Evolutionary conservation across 2,888 invertebrate species (phyloP).

Genomic region (Hypolimnas misippus): DNA sequence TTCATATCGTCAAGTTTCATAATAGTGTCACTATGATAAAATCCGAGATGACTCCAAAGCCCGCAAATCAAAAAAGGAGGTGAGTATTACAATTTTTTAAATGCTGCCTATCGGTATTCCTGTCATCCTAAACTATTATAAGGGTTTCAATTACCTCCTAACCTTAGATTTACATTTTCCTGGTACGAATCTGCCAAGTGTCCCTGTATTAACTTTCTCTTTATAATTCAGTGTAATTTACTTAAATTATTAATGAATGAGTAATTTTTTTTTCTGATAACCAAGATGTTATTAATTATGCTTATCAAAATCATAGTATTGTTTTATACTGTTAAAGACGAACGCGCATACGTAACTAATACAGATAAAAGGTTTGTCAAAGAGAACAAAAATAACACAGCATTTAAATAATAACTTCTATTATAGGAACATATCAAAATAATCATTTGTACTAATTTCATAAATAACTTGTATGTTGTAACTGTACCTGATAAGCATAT

Average conservation of each 20-base stretch:
- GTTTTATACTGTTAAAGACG: conserved; percentile 17
- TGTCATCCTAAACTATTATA: not conserved
- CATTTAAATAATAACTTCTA: not conserved
- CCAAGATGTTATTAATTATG: not conserved
- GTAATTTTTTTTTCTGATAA: not conserved
- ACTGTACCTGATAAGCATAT: not conserved
- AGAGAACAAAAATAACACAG: conserved; percentile 2
- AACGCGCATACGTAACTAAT: conserved; percentile 23
- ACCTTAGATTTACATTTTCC: conserved; percentile 38
- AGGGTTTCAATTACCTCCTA: conserved; percentile 16
- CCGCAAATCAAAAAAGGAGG: conserved; percentile 89
- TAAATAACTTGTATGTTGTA: not conserved
- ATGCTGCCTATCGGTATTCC: not conserved
- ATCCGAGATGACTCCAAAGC: conserved; percentile 77
- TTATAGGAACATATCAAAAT: not conserved
- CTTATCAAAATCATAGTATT: not conserved
- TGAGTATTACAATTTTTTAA: conserved; percentile 59
- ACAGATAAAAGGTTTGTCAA: conserved; percentile 16
- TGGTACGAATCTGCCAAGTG: conserved; percentile 36
- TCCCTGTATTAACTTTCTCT: conserved; percentile 46
- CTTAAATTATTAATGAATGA: not conserved
- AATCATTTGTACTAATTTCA: not conserved
- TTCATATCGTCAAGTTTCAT: conserved; percentile 77
- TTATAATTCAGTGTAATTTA: conserved; percentile 25
- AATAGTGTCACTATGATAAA: conserved; percentile 67